Evolutionary conservation across 2,888 invertebrate genomes (phyloP), one percentile per base, ranked within the genome.

Genomic region (Creontiades dilutus): DNA sequence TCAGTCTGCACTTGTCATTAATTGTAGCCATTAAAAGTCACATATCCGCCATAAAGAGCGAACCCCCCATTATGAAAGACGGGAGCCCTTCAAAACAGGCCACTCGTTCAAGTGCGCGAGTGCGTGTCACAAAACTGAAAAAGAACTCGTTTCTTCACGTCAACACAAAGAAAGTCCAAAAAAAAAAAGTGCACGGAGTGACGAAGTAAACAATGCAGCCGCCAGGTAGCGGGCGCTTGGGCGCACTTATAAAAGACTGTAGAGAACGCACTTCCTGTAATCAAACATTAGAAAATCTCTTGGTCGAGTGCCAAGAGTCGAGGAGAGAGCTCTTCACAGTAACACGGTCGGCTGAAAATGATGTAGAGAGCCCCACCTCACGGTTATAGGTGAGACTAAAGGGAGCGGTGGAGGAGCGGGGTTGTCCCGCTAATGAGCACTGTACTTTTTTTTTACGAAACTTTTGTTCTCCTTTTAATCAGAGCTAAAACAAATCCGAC

Each of bases 251-350:
- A 85, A 85, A 37, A 85, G 85, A 61, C 61, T 61, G 85, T 28
- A 61, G 85, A 85, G 85, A n/a, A 85, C 85, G 85, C 57, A 85
- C 57, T 85, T 85, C 85, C 85, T 85, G 85, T 85, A 85, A 85
- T 85, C 85, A 85, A 57, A 85, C 55, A 85, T 57, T 27, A 85
- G 85, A 57, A 57, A 37, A 23, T 37, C 46, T 16, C 85, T 19
- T 19, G 48, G 85, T 85, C 57, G 57, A 57, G 61, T 57, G 85
- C 85, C 85, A 85, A 37, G 27, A 57, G 57, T 55, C 47, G 61
- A 61, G 76, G n/a, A 28, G 76, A 76, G 9, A 16, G 9, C 75
- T 19, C 19, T 27, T 5, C 75, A 13, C 5, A 7, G 78, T 37
- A 46, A 46, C 78, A 78, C 78, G 46, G 78, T 78, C 47, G 78